These are phyloP conservation scores for Hypolimnas misippus DNA, from an alignment of 2,888 invertebrate species.

Conservation along the genomic window DNA sequence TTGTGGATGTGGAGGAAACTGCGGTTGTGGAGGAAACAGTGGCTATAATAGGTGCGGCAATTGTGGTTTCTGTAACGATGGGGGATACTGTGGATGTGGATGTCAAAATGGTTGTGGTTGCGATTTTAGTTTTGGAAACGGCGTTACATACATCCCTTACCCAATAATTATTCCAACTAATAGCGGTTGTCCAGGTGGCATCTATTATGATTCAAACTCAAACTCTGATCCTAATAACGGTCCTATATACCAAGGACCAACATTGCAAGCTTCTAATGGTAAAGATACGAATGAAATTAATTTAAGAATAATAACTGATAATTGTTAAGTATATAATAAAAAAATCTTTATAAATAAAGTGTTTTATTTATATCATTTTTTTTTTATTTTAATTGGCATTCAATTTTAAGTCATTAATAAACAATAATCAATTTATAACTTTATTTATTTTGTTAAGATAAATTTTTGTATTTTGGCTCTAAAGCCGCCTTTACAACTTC, in stretches of 20 bases:
- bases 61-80: slow-evolving; percentile 16
- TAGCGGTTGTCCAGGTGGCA: slow-evolving; percentile 5
- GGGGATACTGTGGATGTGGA: neutral
- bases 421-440: too few relatives aligned
- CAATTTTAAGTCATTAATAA: too few relatives aligned
- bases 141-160: slow-evolving; percentile 42
- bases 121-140: slow-evolving; percentile 16
- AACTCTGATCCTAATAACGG: neutral
- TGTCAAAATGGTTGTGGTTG: neutral
- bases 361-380: neutral
- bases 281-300: slow-evolving; percentile 39
- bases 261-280: slow-evolving; percentile 19
- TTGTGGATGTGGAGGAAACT: slow-evolving; percentile 7
- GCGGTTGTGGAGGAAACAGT: slow-evolving; percentile 12
- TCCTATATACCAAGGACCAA: slow-evolving; percentile 20
- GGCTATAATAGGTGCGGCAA: neutral
- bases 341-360: neutral
- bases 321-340: slow-evolving; percentile 20
- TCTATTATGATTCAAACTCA: slow-evolving; percentile 24
- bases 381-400: neutral
- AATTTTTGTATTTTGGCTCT: too few relatives aligned
- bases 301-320: slow-evolving; percentile 41
- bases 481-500: too few relatives aligned
- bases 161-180: slow-evolving; percentile 43
- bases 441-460: too few relatives aligned